These are phyloP conservation scores for Hoplias malabaricus DNA, from an alignment of 2,113 vertebrate genomes.

Conservation along the genomic window DNA sequence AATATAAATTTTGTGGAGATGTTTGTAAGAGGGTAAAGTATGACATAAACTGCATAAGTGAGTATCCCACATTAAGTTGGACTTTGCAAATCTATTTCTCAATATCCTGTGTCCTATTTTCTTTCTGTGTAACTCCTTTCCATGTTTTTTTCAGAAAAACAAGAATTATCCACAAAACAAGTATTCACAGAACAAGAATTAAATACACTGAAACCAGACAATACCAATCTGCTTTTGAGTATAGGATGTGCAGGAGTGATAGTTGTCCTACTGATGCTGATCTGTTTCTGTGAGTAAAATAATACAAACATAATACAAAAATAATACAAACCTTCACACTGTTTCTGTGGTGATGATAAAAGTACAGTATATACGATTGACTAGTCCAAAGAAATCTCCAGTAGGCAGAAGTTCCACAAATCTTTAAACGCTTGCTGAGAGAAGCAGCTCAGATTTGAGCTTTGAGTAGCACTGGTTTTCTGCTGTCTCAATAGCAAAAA, in stretches of 20 bases:
- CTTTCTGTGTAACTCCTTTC: background rate
- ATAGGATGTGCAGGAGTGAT: background rate
- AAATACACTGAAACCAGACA: background rate
- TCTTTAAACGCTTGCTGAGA: too few relatives aligned
- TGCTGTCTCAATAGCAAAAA: too few relatives aligned
- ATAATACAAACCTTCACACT: too few relatives aligned
- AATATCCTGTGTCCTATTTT: background rate
- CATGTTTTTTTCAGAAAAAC: background rate
- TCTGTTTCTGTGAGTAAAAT: slow-evolving; percentile 37
- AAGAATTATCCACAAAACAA: background rate
- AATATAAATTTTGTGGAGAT: background rate
- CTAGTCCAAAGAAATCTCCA: too few relatives aligned
- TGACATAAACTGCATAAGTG: slow-evolving; percentile 6
- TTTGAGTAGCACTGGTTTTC: too few relatives aligned
- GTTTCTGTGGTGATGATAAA: background rate
- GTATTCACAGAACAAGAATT: background rate
- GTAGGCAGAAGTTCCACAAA: too few relatives aligned
- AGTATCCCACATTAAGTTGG: background rate
- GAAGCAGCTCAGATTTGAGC: too few relatives aligned
- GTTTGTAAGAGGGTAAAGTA: rapidly evolving
- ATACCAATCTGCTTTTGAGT: background rate
- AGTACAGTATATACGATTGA: too few relatives aligned
- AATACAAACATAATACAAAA: background rate
- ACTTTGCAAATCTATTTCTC: background rate
- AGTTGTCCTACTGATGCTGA: background rate